Evolutionary conservation across 1,140 invertebrate genomes (phyloP).

Genomic region (Leucophenga varia): DNA sequence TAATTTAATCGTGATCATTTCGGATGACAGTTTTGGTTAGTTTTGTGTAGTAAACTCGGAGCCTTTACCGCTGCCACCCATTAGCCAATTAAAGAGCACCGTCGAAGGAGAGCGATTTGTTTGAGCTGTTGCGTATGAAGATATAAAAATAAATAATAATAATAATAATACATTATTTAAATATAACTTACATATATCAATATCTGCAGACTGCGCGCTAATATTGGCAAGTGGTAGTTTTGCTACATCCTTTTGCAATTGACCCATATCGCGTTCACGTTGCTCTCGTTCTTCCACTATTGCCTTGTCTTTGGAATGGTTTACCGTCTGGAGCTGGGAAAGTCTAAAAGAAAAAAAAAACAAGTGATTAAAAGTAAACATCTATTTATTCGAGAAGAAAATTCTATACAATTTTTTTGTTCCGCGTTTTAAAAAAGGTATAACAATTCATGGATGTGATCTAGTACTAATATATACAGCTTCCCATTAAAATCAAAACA

Average conservation of each 20-base stretch:
- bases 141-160: slow-evolving; percentile 14
- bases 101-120: slow-evolving; percentile 74
- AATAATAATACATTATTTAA: not conserved
- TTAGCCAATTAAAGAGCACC: slow-evolving; percentile 75
- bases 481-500: too few relatives aligned
- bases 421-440: too few relatives aligned
- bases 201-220: slow-evolving; percentile 65
- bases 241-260: slow-evolving; percentile 70
- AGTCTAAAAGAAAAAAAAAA: slow-evolving; percentile 58
- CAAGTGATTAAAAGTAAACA: too few relatives aligned
- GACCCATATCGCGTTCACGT: slow-evolving; percentile 72
- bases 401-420: too few relatives aligned
- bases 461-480: too few relatives aligned
- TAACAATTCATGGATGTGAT: too few relatives aligned
- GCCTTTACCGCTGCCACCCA: slow-evolving; percentile 61
- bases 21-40: slow-evolving; percentile 1
- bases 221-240: slow-evolving; percentile 68
- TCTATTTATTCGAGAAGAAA: too few relatives aligned
- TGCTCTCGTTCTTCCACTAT: slow-evolving; percentile 73
- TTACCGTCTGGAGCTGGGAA: slow-evolving; percentile 71
- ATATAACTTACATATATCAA: slow-evolving; percentile 60
- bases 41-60: not conserved
- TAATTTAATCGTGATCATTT: not conserved
- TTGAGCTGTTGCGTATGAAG: slow-evolving; percentile 60
- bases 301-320: slow-evolving; percentile 70